phyloP scores from a whole-genome alignment of 2,888 invertebrate species.

The Parelbella ahira region DNA sequence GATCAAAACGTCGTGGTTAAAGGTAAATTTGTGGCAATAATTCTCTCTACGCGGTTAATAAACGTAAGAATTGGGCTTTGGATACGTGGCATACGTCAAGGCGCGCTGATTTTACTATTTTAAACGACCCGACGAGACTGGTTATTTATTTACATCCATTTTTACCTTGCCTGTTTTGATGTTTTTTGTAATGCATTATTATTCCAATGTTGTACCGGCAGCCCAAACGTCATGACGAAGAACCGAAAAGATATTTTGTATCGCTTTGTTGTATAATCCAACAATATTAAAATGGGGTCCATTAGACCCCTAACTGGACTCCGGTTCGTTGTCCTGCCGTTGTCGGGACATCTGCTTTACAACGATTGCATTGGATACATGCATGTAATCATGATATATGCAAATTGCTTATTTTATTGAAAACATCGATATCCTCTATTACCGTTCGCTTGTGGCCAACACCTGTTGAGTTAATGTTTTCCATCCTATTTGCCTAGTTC shows the following conservation, averaged over 20 bases:
- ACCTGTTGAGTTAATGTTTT: constrained; percentile 21
- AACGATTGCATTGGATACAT: constrained; percentile 6
- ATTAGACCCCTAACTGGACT: constrained; percentile 15
- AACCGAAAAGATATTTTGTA: no score
- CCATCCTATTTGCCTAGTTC: no score
- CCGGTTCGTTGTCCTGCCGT: constrained; percentile 17
- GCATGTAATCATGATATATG: constrained; percentile 13
- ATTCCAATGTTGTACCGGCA: no score
- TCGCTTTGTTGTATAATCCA: constrained; percentile 5
- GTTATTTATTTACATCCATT: no score
- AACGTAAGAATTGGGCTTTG: no score
- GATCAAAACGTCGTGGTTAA: constrained; percentile 6
- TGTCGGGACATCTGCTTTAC: constrained; percentile 17
- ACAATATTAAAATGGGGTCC: constrained; percentile 12
- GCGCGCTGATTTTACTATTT: no score
- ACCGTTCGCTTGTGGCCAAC: background rate
- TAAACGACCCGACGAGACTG: no score
- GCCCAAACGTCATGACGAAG: no score
- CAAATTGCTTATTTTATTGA: constrained; percentile 14
- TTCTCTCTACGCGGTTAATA: background rate
- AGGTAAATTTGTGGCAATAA: constrained; percentile 15
- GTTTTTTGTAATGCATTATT: no score
- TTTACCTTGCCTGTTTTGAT: no score
- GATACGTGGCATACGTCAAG: no score
- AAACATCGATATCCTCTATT: background rate